phyloP scores from a whole-genome alignment of 1,140 invertebrate genomes.

The Drosophila saltans region DNA sequence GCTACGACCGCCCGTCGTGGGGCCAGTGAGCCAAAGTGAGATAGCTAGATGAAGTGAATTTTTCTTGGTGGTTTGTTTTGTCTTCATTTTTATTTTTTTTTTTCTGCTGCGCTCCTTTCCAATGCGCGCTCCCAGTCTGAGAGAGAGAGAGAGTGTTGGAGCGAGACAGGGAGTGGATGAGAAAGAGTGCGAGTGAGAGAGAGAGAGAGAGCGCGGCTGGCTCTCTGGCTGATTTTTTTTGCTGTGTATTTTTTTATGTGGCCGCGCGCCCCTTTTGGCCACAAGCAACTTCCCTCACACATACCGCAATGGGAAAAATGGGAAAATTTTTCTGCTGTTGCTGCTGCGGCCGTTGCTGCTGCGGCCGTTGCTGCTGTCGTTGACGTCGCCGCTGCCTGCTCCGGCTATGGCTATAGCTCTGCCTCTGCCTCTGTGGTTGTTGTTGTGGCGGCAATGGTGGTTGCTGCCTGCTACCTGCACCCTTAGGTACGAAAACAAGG shows the following conservation, averaged over 20 bases:
- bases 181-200: conserved; percentile 2
- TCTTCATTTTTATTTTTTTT: conserved; percentile 42
- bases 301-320: conserved; percentile 83
- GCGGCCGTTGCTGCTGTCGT: conserved; percentile 81
- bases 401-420: neutral
- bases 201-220: conserved; percentile 20
- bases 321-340: conserved; percentile 83
- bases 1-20: conserved; percentile 53
- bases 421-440: conserved; percentile 41
- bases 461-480: conserved; percentile 79
- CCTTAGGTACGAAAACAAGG: conserved; percentile 52
- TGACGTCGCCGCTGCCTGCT: conserved; percentile 25
- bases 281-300: conserved; percentile 59
- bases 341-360: conserved; percentile 82
- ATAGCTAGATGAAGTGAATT: conserved; percentile 10
- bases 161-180: conserved; percentile 26
- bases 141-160: conserved; percentile 26
- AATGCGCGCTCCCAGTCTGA: conserved; percentile 45
- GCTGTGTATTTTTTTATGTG: conserved; percentile 41
- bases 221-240: conserved; percentile 43
- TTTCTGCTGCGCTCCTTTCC: conserved; percentile 62
- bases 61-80: conserved; percentile 47
- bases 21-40: conserved; percentile 8
- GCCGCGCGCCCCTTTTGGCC: conserved; percentile 63
- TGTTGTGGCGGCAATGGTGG: conserved; percentile 83